Conservation (phyloP, 2,888 invertebrate species). For the Xestia xanthographa region DNA sequence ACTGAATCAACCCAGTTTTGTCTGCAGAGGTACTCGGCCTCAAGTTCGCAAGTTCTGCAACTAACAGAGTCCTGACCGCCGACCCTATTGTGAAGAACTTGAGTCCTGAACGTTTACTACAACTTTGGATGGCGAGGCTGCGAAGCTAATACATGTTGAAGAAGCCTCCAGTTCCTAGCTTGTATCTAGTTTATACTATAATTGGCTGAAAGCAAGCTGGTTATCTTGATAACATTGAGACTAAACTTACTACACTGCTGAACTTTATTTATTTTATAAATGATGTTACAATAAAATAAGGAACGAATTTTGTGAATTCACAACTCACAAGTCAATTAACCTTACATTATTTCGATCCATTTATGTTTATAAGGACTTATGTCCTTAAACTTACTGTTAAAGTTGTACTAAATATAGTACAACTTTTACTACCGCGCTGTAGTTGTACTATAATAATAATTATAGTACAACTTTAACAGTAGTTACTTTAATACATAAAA, state of each 20-base stretch:
- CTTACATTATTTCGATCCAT: neutral
- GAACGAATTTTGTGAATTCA: neutral
- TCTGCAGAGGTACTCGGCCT: neutral
- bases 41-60: conserved; percentile 21
- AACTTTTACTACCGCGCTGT: no score
- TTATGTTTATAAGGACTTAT: neutral
- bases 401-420: no score
- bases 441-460: no score
- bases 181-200: conserved; percentile 12
- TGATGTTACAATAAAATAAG: neutral
- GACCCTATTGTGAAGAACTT: conserved; percentile 18
- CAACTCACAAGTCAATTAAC: neutral
- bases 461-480: neutral
- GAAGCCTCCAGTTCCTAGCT: conserved; percentile 9
- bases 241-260: neutral
- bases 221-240: neutral
- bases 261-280: neutral
- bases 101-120: conserved; percentile 11
- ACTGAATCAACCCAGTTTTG: neutral
- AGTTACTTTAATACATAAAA: neutral
- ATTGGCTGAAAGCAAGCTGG: neutral
- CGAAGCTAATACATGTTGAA: conserved; percentile 36
- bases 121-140: conserved; percentile 21
- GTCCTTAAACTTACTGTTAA: no score
- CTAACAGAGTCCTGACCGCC: conserved; percentile 1